Base-by-base conservation (phyloP, 2,888 invertebrate species). In the Hesperia comma region DNA sequence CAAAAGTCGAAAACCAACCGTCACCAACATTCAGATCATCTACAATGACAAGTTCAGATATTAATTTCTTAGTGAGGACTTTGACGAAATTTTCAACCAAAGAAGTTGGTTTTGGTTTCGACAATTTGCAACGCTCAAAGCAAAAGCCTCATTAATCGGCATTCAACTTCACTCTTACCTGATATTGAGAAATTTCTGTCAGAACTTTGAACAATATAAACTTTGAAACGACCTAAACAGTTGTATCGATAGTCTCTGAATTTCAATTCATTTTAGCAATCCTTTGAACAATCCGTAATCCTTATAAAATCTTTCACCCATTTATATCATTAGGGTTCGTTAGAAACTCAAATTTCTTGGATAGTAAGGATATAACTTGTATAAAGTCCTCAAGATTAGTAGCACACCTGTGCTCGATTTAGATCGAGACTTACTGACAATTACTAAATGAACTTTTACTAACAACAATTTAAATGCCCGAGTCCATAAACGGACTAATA, bases 31-130 rank as follows among this genome's bases (percentile, higher is more conserved):
- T 17, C 37, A 12, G 37, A 6, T 49, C 19, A 4, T 19, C 49
- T 4, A 17, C 12, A 19, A n/a, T 19, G n/a, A 49, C 19, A 49
- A 49, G 19, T 49, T 49, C 19, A 17, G 12, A 49, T 17, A 49
- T 49, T 49, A 49, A 49, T 49, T 49, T 49, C 49, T 19, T 19
- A 49, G 19, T 19, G 8, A 49, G 1, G 12, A 49, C 49, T 49
- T 49, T 2, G 49, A 49, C 17, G 17, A 49, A 49, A 49, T 49
- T 49, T 19, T 49, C 49, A 19, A 17, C 19, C 12, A 49, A 49
- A 49, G 49, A 17, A 19, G 49, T 49, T 19, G 49, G 17, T 49
- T 19, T 49, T 19, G 49, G 49, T 49, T 49, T 49, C 17, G 19
- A 19, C 49, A 49, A 49, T 49, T 49, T 49, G 19, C 49, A 49